Evolutionary conservation across 2,888 invertebrate genomes (phyloP), one percentile per base, ranked within the genome.

Genomic region (Halictus quadricinctus): DNA sequence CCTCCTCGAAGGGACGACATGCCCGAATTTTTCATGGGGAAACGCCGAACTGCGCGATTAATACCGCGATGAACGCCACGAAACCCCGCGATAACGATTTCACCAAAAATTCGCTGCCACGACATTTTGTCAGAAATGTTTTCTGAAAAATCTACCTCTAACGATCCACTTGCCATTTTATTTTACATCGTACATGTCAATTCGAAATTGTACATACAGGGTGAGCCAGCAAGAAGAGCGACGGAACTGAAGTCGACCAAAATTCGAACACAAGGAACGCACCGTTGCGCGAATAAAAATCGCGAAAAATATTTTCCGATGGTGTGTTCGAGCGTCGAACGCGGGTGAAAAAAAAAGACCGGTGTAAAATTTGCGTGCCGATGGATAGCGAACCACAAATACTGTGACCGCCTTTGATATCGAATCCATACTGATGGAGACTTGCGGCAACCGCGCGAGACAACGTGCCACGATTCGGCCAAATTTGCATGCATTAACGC

Each of bases 401-500:
- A 64, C 64, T 64, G 29, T 83, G 87, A 76, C 80, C 79, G 84
- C 83, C 88, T 90, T 90, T 88, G 90, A 90, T 89, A 90, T 86
- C 85, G 90, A 90, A 89, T 90, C 90, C 89, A 88, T 89, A 87
- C 88, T 87, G 87, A 86, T 88, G 90, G 89, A 90, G 88, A 88
- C 83, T 86, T 81, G 87, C 83, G 79, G 84, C 72, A 85, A 83
- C 87, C 87, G 90, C 88, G 85, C 85, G 89, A 88, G 90, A 90
- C 91, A 91, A 91, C 91, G 89, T 88, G 84, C 88, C 87, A 85
- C 90, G 90, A 91, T 90, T 90, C 89, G 88, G 82, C 87, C 87
- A 89, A 90, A 94, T 94, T 94, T 94, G 94, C 94, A 94, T 94
- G 93, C 92, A 94, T 94, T 92, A 94, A 93, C 93, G 92, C 92